These are phyloP conservation scores for Bombus waltoni DNA, from an alignment of 1,140 invertebrate genomes.

Conservation along the genomic window DNA sequence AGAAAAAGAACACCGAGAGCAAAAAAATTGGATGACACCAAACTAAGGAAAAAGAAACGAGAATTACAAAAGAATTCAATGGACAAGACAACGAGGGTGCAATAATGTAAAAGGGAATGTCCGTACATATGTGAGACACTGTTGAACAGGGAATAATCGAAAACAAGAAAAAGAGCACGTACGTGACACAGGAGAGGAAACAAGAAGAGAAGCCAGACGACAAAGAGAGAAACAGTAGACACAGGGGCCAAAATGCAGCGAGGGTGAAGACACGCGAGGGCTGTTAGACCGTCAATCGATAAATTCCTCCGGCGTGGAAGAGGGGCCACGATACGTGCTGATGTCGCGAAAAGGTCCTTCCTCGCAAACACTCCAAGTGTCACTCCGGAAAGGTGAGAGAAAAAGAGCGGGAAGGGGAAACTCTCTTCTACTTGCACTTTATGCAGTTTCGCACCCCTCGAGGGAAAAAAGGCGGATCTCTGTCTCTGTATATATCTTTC, in stretches of 20 bases:
- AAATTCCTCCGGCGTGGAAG: constrained; percentile 69
- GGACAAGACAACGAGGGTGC: neutral
- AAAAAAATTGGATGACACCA: neutral
- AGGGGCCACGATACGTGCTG: constrained; percentile 69
- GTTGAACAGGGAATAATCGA: neutral
- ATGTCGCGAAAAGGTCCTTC: constrained; percentile 61
- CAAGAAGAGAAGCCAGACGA: constrained; percentile 33
- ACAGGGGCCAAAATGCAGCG: constrained; percentile 36
- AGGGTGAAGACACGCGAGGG: constrained; percentile 63
- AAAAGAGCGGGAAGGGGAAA: constrained; percentile 12
- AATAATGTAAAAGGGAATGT: neutral
- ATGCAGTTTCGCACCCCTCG: constrained; percentile 40
- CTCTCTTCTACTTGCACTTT: constrained; percentile 38
- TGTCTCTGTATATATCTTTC: neutral
- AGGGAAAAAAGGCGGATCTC: constrained; percentile 2
- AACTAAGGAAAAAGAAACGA: neutral
- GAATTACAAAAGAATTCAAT: neutral
- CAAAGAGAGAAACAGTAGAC: constrained; percentile 38
- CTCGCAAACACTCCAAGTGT: constrained; percentile 48
- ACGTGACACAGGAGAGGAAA: neutral
- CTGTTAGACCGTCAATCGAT: constrained; percentile 76
- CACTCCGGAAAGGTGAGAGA: constrained; percentile 46
- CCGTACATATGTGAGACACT: neutral
- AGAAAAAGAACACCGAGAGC: neutral
- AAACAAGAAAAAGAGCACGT: neutral